Conservation (phyloP, 1,140 invertebrate genomes). For the Lepidostoma basale region DNA sequence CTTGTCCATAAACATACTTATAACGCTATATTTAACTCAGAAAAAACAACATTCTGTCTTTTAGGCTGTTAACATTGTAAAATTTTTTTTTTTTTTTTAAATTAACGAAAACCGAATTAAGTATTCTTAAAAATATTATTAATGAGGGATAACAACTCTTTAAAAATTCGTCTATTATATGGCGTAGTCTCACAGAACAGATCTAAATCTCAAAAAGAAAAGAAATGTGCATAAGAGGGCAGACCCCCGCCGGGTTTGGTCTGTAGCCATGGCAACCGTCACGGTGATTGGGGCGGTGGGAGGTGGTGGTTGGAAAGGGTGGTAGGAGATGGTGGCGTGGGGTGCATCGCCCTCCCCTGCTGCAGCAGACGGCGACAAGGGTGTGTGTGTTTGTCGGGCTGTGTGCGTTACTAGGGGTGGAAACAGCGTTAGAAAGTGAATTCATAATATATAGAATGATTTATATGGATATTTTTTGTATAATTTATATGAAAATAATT, state of each 20-base stretch:
- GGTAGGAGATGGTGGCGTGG: not conserved
- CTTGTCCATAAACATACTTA: no score
- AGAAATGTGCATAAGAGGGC: conserved; percentile 18
- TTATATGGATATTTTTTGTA: no score
- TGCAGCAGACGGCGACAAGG: conserved; percentile 1
- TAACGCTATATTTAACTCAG: no score
- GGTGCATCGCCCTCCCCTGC: conserved; percentile 16
- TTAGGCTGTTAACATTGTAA: not conserved
- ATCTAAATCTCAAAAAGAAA: conserved; percentile 1
- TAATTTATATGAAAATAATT: no score
- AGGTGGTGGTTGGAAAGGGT: no score
- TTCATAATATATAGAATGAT: no score
- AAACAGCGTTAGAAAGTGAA: no score
- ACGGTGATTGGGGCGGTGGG: conserved; percentile 1
- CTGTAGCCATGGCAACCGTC: conserved; percentile 41
- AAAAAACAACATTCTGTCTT: no score
- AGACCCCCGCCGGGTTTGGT: conserved; percentile 34
- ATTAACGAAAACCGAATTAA: not conserved
- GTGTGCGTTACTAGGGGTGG: no score
- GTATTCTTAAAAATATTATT: not conserved
- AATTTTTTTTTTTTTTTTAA: not conserved
- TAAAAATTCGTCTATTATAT: no score
- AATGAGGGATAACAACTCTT: not conserved
- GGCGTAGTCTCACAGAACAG: not conserved
- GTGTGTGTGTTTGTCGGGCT: not conserved